Evolutionary conservation across 2,888 invertebrate genomes (phyloP), one percentile per base, ranked within the genome.

Genomic region (Caenorhabditis sp.): DNA sequence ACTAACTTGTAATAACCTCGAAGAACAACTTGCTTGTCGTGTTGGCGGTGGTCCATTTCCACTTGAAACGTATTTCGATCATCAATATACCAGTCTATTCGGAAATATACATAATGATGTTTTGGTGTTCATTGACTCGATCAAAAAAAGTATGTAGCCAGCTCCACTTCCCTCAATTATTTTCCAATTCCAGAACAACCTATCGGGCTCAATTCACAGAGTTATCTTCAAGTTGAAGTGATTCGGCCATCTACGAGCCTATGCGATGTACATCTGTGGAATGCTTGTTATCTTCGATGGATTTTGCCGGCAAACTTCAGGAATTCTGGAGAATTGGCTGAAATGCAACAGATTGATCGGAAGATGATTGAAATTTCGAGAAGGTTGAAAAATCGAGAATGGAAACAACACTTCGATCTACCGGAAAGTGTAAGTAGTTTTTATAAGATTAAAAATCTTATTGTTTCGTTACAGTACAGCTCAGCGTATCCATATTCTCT

Each of bases 1-100:
- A 49, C 96, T 96, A 90, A 54, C 77, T 12, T 77, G 78, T 59
- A 75, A 75, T 25, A 67, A 67, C 31, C 49, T 76, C 1, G 62
- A 69, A 17, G 80, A 81, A 38, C 76, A 76, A 50, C 43, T 77
- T 17, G 54, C 67, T 1, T 50, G 60, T 17, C 36, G 54, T 31
- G 67, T 72, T 10, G 69, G 64, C 14, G 77, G 78, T 17, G 71
- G 70, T 12, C 74, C 78, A 5, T 77, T 77, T 60, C 80, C 80
- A 5, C 38, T 80, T 23, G 65, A 66, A 27, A 59, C 67, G 25
- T 77, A 75, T 56, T 80, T 56, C 62, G 62, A 69, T 1, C 67
- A 65, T 14, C 60, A 67, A 17, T 78, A 78, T 54, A 57, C 65
- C n/a, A 59, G 26, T n/a, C 61, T 77, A 43, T 80, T 80, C 58